Evolutionary conservation across 1,140 invertebrate genomes (phyloP), one percentile per base, ranked within the genome.

Genomic region (Papilio machaon): DNA sequence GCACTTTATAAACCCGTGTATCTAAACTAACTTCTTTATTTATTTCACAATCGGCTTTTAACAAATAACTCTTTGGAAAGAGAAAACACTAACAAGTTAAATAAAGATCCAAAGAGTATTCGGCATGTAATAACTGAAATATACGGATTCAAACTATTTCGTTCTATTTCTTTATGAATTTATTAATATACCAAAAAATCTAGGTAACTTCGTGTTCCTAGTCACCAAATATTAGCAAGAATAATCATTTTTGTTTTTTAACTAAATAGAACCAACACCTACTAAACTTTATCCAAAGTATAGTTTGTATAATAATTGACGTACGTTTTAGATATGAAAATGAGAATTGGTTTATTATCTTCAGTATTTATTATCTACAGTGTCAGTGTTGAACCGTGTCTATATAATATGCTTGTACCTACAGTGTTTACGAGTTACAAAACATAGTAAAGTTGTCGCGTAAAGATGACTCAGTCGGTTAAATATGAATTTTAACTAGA

Each of bases 401-500:
- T 1, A 70, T 70, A 70, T 70, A 30, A 23, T 64, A 70, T 15
- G 30, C 64, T 70, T 70, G 64, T 70, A 23, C 60, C 2, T 67
- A 15, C 30, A 70, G 30, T 35, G 64, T 70, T 70, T 35, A 70
- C 64, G 64, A 70, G 64, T 35, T 70, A 64, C 60, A 70, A 70
- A 38, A 70, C 64, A 70, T 70, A 70, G 30, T 70, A 70, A 70
- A 70, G 30, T 5, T 35, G 64, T 70, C 30, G 64, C 30, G 64
- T 70, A 38, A 35, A 70, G 64, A 70, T 70, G 64, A 70, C 64
- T 70, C 64, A 70, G 64, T 70, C 30, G 30, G 64, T 70, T 70
- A 70, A 70, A 70, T 70, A 70, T 70, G 64, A 70, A 70, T 49
- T 76, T 76, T 52, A 76, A 52, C 46, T 76, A 76, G 46, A 76